Evolutionary conservation across 2,797 vertebrate genomes (phyloP), one percentile per base, ranked within the genome.

Genomic region (Lerista edwardsae): DNA sequence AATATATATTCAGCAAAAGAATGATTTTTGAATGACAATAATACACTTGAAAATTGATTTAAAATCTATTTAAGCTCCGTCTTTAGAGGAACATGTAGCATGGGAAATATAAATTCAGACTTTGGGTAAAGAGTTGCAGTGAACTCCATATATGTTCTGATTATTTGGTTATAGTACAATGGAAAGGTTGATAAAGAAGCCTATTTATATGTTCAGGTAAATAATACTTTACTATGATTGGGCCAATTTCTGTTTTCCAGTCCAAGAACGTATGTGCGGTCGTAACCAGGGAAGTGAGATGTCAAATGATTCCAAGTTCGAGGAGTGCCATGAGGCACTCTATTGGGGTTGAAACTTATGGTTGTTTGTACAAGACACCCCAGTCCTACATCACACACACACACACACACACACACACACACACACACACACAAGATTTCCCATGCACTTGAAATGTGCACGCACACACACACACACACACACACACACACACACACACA

Each of bases 11-110:
- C 68, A 88, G 74, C 88, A 29, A 75, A 84, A 14, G 65, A 80
- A 85, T 34, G 86, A 77, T 57, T 84, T 89, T 75, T 83, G 69
- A 91, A 82, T 34, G 88, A 89, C 91, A 90, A 85, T 61, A 89
- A 92, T 94, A 89, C 65, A 88, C 89, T 90, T 78, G 79, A 91
- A 90, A 94, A 90, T n/a, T n/a, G n/a, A n/a, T n/a, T n/a, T n/a
- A n/a, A n/a, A n/a, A n/a, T n/a, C 57, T 87, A 67, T 83, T 87
- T 88, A 90, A 72, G 67, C 82, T 86, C 65, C 17, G 34, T 89
- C 79, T 92, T 84, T 79, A 72, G 64, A 73, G 72, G 71, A 41
- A 89, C 62, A 79, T 83, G 87, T 90, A 83, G 83, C 83, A 88
- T 89, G 84, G 82, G 72, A 31, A 87, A 80, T 0, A 1, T 80